A percentile compares a stretch with the other conserved stretches of the same genome.
These are phyloP conservation scores for Myotis planiceps DNA, from an alignment of 2,797 vertebrate genomes.

Conservation along the genomic window DNA sequence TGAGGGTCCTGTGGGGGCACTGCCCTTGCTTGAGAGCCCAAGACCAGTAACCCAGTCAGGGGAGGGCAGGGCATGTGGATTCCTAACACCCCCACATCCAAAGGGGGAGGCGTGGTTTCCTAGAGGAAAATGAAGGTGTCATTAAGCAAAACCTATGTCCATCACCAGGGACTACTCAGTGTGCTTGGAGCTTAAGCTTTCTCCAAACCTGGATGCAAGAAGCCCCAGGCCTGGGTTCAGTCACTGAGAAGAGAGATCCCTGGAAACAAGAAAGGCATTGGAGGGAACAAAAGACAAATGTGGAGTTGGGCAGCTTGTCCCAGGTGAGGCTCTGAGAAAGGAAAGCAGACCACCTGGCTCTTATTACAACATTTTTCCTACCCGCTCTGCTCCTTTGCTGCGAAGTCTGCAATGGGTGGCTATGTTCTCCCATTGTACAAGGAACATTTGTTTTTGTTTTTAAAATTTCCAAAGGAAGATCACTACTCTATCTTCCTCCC, in stretches of 20 bases:
- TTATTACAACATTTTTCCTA: not conserved
- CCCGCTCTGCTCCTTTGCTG: not conserved
- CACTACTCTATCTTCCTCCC: not conserved
- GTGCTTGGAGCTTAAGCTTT: not conserved
- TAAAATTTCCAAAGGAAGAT: conserved; percentile 7
- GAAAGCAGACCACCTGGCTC: not conserved
- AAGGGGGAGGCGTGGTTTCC: not conserved
- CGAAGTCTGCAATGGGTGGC: not conserved
- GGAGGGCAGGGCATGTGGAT: not conserved
- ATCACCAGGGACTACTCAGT: not conserved
- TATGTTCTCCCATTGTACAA: not conserved
- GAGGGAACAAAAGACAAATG: not conserved
- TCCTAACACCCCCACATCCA: not conserved
- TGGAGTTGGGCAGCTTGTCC: not conserved
- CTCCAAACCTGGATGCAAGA: not conserved
- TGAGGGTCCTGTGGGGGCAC: not conserved
- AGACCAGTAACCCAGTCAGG: not conserved
- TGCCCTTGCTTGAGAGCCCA: not conserved
- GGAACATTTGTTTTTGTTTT: not conserved
- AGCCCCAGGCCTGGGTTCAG: not conserved
- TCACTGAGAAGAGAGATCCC: not conserved
- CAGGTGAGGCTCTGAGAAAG: not conserved
- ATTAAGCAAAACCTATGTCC: not conserved
- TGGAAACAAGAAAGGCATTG: not conserved
- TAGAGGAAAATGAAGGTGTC: not conserved